Base-by-base conservation (phyloP, 1,140 invertebrate genomes). In the Tetramorium parvispinum region DNA sequence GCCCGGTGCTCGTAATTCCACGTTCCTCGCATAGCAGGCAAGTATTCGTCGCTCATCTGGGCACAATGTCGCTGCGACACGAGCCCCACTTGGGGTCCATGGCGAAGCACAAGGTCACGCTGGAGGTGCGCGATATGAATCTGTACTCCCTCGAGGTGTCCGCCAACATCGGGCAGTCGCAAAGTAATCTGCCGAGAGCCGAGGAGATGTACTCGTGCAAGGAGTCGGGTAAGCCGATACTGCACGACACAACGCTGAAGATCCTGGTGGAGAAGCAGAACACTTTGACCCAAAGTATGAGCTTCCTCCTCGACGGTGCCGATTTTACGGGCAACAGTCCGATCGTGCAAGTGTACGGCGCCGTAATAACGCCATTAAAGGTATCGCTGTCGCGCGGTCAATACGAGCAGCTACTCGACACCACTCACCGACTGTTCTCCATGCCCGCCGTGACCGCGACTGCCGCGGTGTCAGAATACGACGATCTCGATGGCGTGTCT, bases 31-130 rank as follows among this genome's bases (percentile, higher is more conserved):
- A 96, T 40, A 98, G 98, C 94, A 91, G 96, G 21, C 96, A 98
- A 92, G 98, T 99, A 27, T 96, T 99, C 70, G 98, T 99, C 18
- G 98, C 98, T n/a, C 98, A 99, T 95, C 96, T 99, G 66, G 99
- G 99, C 46, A 97, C 98, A 92, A 99, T 99, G 92, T 97, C 96
- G 32, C 95, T 98, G 3, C 94, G 94, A 77, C 94, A 95, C 13
- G 94, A 95, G 37, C 94, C 95, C 0, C 91, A 94, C 1, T 71
- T 83, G 87, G 92, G 95, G 86, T 88, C 87, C 1, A 86, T 91
- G 65, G 87, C 91, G 57, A 94, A 94, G 86, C 93, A 93, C 87
- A 96, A 93, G 96, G 96, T 95, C 87, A 95, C 91, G 94, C 97
- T 91, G 0, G 97, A 98, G 94, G 96, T 99, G 32, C 96, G 97